These are phyloP conservation scores for Chloromyia formosa DNA, from an alignment of 2,888 invertebrate species.

Conservation along the genomic window DNA sequence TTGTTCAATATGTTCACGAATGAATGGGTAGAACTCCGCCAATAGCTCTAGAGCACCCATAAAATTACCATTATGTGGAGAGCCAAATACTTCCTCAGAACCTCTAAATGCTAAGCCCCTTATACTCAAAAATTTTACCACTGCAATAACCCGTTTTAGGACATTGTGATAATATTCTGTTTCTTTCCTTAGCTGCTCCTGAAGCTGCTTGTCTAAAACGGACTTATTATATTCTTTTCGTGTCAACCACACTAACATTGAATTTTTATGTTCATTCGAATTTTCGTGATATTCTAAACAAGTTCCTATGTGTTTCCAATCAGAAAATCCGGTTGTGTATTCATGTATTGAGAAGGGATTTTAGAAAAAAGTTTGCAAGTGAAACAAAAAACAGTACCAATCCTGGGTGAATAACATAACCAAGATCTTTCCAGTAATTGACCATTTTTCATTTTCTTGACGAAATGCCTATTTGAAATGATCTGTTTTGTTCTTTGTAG, in stretches of 20 bases:
- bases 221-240: too few species aligned
- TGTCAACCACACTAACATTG: too few species aligned
- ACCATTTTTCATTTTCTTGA: background rate
- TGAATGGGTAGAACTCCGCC: constrained; percentile 36
- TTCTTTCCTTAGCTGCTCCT: constrained; percentile 44
- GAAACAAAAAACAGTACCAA: constrained; percentile 44
- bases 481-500: background rate
- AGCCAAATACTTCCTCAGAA: constrained; percentile 44
- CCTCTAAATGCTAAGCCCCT: constrained; percentile 45
- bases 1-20: constrained; percentile 45
- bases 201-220: constrained; percentile 45
- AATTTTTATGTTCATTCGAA: too few species aligned
- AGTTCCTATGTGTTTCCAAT: too few species aligned
- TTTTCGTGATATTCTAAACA: too few species aligned
- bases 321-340: constrained; percentile 46
- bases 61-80: constrained; percentile 46
- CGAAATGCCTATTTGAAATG: background rate
- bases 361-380: constrained; percentile 47
- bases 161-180: constrained; percentile 44
- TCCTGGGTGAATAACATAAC: constrained; percentile 13
- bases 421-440: background rate
- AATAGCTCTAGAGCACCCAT: constrained; percentile 45
- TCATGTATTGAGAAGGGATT: constrained; percentile 44
- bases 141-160: constrained; percentile 29
- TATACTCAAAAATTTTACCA: constrained; percentile 45